phyloP scores from a whole-genome alignment of 2,888 invertebrate species.

The Laspeyria flexula region DNA sequence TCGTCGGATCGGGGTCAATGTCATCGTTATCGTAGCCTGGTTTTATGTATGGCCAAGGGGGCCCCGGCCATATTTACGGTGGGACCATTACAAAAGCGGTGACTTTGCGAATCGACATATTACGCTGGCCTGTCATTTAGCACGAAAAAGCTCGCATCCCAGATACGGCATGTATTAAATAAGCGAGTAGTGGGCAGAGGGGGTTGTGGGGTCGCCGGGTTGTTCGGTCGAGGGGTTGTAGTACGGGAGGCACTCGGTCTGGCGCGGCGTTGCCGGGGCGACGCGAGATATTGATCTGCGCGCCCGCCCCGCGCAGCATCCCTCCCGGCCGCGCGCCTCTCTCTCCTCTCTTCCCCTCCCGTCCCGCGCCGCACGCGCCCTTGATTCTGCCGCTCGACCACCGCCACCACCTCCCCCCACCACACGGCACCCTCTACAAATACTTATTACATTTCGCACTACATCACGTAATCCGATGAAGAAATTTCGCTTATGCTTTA shows the following conservation, averaged over 20 bases:
- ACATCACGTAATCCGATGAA: slow-evolving; percentile 81
- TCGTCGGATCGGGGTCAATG: slow-evolving; percentile 67
- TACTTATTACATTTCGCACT: slow-evolving; percentile 84
- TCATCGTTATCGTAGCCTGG: slow-evolving; percentile 53
- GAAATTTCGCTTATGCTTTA: slow-evolving; percentile 74
- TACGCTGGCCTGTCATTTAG: slow-evolving; percentile 79
- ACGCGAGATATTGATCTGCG: slow-evolving; percentile 85
- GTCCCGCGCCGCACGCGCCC: slow-evolving; percentile 57
- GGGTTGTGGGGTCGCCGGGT: slow-evolving; percentile 48
- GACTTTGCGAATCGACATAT: slow-evolving; percentile 63
- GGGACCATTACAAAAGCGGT: slow-evolving; percentile 54
- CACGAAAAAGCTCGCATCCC: slow-evolving; percentile 80
- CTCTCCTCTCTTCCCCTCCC: slow-evolving; percentile 38
- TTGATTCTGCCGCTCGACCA: slow-evolving; percentile 70
- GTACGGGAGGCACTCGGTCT: slow-evolving; percentile 88
- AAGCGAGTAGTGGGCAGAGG: slow-evolving; percentile 77
- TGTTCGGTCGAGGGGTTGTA: slow-evolving; percentile 63
- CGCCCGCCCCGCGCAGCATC: slow-evolving; percentile 78
- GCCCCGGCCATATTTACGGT: slow-evolving; percentile 39
- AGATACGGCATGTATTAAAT: slow-evolving; percentile 82
- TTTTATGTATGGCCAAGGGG: slow-evolving; percentile 49
- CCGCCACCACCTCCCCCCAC: slow-evolving; percentile 56
- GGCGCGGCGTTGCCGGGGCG: slow-evolving; percentile 87
- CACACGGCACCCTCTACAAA: slow-evolving; percentile 66
- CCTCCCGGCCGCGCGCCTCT: slow-evolving; percentile 72